Evolutionary conservation across 2,888 invertebrate genomes (phyloP).

Genomic region (Psylliodes chrysocephalus): DNA sequence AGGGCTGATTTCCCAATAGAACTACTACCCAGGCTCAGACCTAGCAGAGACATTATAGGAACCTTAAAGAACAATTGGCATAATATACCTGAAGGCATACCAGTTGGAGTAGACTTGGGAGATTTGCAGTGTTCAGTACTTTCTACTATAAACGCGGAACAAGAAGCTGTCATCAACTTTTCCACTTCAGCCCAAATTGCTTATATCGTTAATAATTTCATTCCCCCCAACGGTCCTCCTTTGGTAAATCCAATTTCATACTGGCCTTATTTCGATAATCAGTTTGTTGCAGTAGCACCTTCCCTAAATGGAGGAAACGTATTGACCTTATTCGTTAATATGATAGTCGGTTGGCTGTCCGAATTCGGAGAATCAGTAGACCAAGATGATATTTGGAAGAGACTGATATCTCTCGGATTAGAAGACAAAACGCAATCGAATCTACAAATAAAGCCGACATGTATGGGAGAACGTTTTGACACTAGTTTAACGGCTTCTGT

Average conservation of each 20-base stretch:
- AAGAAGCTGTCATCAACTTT: constrained; percentile 82
- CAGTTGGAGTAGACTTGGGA: constrained; percentile 81
- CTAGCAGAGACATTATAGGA: constrained; percentile 76
- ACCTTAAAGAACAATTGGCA: constrained; percentile 74
- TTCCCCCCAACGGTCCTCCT: constrained; percentile 59
- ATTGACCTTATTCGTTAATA: constrained; percentile 81
- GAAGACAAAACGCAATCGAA: constrained; percentile 67
- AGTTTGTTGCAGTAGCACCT: constrained; percentile 82
- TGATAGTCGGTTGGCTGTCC: constrained; percentile 82
- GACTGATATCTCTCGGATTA: constrained; percentile 72
- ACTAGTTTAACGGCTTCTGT: constrained; percentile 76
- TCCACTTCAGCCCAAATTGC: constrained; percentile 88
- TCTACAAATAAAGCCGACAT: constrained; percentile 75
- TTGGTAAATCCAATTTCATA: constrained; percentile 70
- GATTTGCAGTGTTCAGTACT: constrained; percentile 87
- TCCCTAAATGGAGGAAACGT: constrained; percentile 86
- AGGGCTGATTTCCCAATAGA: constrained; percentile 74
- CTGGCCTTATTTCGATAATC: constrained; percentile 79
- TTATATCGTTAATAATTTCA: constrained; percentile 72
- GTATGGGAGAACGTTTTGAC: constrained; percentile 81
- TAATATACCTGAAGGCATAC: constrained; percentile 79
- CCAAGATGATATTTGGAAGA: constrained; percentile 80
- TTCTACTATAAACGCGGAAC: constrained; percentile 73
- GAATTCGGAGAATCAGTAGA: constrained; percentile 77
- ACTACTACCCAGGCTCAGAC: constrained; percentile 74